phyloP scores from a whole-genome alignment of 2,888 invertebrate species.

The Tachina fera region DNA sequence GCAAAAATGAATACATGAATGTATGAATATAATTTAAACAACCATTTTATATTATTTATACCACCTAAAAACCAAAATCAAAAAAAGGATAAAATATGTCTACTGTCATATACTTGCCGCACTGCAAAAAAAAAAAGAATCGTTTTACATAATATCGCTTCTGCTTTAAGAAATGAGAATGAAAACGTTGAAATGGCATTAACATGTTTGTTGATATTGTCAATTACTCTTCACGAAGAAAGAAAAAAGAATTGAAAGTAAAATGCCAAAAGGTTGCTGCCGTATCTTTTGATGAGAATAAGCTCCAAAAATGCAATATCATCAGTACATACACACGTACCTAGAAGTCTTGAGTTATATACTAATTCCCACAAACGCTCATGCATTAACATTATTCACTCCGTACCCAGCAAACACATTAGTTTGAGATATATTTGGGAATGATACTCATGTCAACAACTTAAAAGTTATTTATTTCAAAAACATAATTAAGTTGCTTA shows the following conservation, averaged over 20 bases:
- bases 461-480: too few relatives aligned
- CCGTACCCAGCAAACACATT: not conserved
- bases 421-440: not conserved
- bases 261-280: constrained; percentile 64
- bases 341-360: not conserved
- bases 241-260: constrained; percentile 41
- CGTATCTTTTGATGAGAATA: constrained; percentile 33
- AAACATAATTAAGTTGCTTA: too few relatives aligned
- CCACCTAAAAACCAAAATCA: constrained; percentile 20
- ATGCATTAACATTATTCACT: not conserved
- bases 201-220: constrained; percentile 66
- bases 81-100: constrained; percentile 27
- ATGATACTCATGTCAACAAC: too few relatives aligned
- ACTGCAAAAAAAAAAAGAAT: not conserved
- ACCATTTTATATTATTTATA: constrained; percentile 47
- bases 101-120: constrained; percentile 40
- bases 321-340: constrained; percentile 33
- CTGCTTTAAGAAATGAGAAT: constrained; percentile 4
- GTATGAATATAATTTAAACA: constrained; percentile 43
- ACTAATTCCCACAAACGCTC: not conserved
- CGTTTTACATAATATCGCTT: constrained; percentile 17
- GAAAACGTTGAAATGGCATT: constrained; percentile 54
- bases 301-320: constrained; percentile 42
- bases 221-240: constrained; percentile 47
- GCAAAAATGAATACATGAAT: constrained; percentile 28